These are phyloP conservation scores for Leptodirus hochenwartii DNA, from an alignment of 2,888 invertebrate species.

Conservation along the genomic window DNA sequence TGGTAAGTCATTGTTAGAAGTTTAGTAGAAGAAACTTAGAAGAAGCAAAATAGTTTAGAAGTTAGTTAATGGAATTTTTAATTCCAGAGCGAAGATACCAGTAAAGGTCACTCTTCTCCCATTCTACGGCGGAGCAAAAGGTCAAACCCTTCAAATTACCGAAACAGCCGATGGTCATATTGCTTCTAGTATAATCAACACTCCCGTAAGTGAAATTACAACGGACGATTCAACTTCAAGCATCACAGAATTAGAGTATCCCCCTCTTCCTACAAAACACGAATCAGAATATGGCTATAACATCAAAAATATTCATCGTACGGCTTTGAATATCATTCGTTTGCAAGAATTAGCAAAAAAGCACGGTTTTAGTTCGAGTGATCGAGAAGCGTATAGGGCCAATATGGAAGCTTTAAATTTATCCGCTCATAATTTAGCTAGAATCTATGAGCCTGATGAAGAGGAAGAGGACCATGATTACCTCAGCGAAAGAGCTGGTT, in stretches of 20 bases:
- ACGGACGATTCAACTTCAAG: slow-evolving; percentile 8
- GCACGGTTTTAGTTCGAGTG: slow-evolving; percentile 35
- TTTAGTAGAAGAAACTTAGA: too few relatives aligned
- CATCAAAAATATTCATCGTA: slow-evolving; percentile 36
- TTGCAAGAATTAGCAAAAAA: slow-evolving; percentile 42
- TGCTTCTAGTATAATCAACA: slow-evolving; percentile 24
- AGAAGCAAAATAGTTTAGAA: too few relatives aligned
- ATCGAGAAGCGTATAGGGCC: slow-evolving; percentile 36
- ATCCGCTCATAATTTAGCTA: slow-evolving; percentile 21
- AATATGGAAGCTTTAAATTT: slow-evolving; percentile 29
- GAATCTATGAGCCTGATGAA: slow-evolving; percentile 19
- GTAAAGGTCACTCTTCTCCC: slow-evolving; percentile 30
- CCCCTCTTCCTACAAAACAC: slow-evolving; percentile 20
- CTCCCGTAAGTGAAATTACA: slow-evolving; percentile 15
- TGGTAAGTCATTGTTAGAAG: too few relatives aligned
- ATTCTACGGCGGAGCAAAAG: slow-evolving; percentile 55
- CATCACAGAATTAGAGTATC: slow-evolving; percentile 20
- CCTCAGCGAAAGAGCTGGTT: slow-evolving; percentile 9
- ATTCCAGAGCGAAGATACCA: slow-evolving; percentile 10
- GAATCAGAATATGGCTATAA: slow-evolving; percentile 30
- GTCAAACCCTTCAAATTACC: slow-evolving; percentile 43
- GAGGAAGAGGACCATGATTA: slow-evolving; percentile 14
- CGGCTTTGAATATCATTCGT: slow-evolving; percentile 37
- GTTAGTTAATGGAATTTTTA: too few relatives aligned
- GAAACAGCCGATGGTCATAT: slow-evolving; percentile 32